A percentile compares a stretch with the other conserved stretches of the same genome.
These are phyloP conservation scores for Pissodes strobi DNA, from an alignment of 1,140 invertebrate genomes.

Conservation along the genomic window DNA sequence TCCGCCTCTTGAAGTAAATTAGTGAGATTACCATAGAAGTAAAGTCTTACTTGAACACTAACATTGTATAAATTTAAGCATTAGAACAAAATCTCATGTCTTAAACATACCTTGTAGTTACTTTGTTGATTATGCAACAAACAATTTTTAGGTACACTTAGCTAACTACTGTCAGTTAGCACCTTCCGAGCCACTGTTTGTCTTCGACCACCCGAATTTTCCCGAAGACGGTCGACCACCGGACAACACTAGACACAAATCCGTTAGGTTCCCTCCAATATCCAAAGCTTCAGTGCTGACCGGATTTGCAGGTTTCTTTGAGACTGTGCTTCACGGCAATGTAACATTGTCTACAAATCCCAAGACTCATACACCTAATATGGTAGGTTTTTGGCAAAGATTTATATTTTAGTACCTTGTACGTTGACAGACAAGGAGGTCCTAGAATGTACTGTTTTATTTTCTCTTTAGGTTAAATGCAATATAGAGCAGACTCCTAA, in stretches of 20 bases:
- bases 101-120: not conserved
- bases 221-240: slow-evolving; percentile 54
- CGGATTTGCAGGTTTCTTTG: slow-evolving; percentile 96
- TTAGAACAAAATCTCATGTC: too few species aligned
- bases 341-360: slow-evolving; percentile 89
- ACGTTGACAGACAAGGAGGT: too few species aligned
- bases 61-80: too few species aligned
- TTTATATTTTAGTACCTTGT: too few species aligned
- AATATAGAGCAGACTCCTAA: too few species aligned
- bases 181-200: slow-evolving; percentile 75
- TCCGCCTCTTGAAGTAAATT: too few species aligned
- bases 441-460: too few species aligned
- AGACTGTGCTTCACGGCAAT: slow-evolving; percentile 82
- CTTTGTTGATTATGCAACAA: not conserved
- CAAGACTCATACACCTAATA: slow-evolving; percentile 81
- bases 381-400: slow-evolving; percentile 77
- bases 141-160: slow-evolving; percentile 62
- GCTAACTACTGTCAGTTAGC: slow-evolving; percentile 88
- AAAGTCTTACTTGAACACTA: too few species aligned
- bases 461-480: too few species aligned
- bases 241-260: slow-evolving; percentile 78
- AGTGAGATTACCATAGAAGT: too few species aligned
- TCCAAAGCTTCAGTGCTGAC: slow-evolving; percentile 80
- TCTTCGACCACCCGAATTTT: slow-evolving; percentile 86
- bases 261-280: slow-evolving; percentile 70